Percentiles rank a stretch among this genome's conserved stretches.
Conservation (phyloP, 1,140 invertebrate species). For the Zophobas morio region DNA sequence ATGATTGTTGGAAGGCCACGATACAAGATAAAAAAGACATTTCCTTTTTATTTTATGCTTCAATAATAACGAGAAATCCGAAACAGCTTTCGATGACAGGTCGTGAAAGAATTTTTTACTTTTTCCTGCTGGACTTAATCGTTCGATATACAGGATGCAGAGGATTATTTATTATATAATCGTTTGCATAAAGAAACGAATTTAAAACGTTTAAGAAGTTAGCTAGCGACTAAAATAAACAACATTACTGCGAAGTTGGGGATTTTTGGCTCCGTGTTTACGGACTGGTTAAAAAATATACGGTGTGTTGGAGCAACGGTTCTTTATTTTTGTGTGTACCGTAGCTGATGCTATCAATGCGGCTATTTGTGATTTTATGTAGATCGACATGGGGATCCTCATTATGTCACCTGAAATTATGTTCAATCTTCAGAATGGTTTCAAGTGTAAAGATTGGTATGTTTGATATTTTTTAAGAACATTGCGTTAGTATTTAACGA, state of each 20-base stretch:
- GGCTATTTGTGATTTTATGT: slow-evolving; percentile 1
- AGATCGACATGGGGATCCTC: slow-evolving; percentile 6
- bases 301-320: too few relatives aligned
- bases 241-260: too few relatives aligned
- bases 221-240: too few relatives aligned
- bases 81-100: slow-evolving; percentile 14
- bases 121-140: slow-evolving; percentile 28
- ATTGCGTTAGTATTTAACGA: slow-evolving; percentile 10
- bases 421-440: not conserved
- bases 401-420: not conserved
- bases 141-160: slow-evolving; percentile 4
- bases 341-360: not conserved
- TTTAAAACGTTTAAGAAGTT: too few relatives aligned
- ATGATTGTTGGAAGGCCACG: not conserved
- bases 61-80: slow-evolving; percentile 28
- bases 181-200: not conserved
- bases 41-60: slow-evolving; percentile 35
- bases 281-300: too few relatives aligned
- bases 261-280: too few relatives aligned
- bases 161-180: not conserved
- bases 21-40: slow-evolving; percentile 3
- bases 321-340: not conserved
- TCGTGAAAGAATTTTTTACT: slow-evolving; percentile 33
- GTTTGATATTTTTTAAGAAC: slow-evolving; percentile 2
- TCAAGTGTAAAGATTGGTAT: not conserved